phyloP scores from a whole-genome alignment of 2,113 vertebrate genomes.

The Gracilinanus agilis region DNA sequence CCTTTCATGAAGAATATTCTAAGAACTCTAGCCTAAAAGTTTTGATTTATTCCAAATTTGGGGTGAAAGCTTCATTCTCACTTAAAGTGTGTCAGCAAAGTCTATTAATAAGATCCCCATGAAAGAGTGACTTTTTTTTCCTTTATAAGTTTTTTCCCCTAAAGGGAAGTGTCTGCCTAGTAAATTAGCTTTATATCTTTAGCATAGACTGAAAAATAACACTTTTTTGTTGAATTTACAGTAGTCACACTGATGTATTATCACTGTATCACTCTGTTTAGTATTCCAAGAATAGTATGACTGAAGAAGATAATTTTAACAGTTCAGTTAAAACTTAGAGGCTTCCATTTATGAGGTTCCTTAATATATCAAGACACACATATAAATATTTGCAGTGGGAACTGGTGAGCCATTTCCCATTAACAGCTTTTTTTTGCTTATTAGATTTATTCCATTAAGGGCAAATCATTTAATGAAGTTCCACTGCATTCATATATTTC shows the following conservation, averaged over 20 bases:
- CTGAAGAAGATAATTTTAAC: slow-evolving; percentile 56
- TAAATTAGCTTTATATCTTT: slow-evolving; percentile 20
- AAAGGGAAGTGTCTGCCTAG: slow-evolving; percentile 13
- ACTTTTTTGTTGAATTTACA: slow-evolving; percentile 46
- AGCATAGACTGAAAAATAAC: slow-evolving; percentile 28
- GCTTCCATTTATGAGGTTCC: background rate
- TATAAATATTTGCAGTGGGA: slow-evolving; percentile 26
- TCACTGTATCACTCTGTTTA: background rate
- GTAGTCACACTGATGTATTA: slow-evolving; percentile 1
- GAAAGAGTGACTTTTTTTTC: slow-evolving; percentile 16
- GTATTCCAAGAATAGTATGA: slow-evolving; percentile 4
- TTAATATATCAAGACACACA: background rate
- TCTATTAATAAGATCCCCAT: slow-evolving; percentile 3
- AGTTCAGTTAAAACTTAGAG: slow-evolving; percentile 6
- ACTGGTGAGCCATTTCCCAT: background rate
- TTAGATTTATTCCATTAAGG: background rate
- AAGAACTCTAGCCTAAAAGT: background rate
- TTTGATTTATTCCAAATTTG: background rate
- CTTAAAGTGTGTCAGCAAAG: background rate
- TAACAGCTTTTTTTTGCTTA: slow-evolving; percentile 16
- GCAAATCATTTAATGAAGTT: background rate
- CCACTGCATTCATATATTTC: background rate
- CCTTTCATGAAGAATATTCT: background rate
- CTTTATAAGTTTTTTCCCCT: background rate
- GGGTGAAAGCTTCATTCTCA: background rate